Evolutionary conservation across 2,797 vertebrate genomes (phyloP).

Genomic region (Coreius guichenoti): DNA sequence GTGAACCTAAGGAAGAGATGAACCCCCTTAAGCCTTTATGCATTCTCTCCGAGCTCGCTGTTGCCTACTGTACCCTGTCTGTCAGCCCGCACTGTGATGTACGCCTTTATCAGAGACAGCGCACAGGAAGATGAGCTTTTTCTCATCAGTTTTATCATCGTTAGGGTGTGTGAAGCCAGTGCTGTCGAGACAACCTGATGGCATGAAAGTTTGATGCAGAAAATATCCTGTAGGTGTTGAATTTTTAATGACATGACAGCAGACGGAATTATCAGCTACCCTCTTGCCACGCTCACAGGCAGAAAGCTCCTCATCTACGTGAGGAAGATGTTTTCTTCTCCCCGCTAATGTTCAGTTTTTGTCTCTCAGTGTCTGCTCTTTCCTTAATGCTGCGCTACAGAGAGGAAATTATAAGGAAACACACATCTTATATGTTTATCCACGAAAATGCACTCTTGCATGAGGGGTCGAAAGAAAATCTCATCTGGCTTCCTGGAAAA

Average conservation of each 20-base stretch:
- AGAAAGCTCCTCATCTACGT: conserved; percentile 22
- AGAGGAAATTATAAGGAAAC: conserved; percentile 6
- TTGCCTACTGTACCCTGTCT: conserved; percentile 47
- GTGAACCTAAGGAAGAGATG: conserved; percentile 37
- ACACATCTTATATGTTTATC: background rate
- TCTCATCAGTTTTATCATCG: conserved; percentile 62
- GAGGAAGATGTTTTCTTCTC: conserved; percentile 49
- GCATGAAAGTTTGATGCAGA: conserved; percentile 75
- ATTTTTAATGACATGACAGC: conserved; percentile 74
- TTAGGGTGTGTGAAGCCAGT: conserved; percentile 47
- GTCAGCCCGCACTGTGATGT: conserved; percentile 49
- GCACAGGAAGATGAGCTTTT: conserved; percentile 52
- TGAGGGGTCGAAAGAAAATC: conserved; percentile 3
- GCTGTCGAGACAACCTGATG: conserved; percentile 69
- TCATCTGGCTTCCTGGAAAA: conserved; percentile 25
- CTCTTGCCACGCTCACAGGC: conserved; percentile 49
- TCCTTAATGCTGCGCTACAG: background rate
- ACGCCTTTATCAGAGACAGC: conserved; percentile 51
- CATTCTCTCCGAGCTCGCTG: conserved; percentile 19
- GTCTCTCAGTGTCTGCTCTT: background rate
- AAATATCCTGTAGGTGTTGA: conserved; percentile 75
- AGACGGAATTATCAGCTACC: conserved; percentile 66
- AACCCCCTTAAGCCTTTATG: conserved; percentile 48
- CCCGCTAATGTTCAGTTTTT: conserved; percentile 23
- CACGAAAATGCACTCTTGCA: background rate